Base-by-base conservation (phyloP, 2,113 vertebrate species). In the Hipposideros armiger region DNA sequence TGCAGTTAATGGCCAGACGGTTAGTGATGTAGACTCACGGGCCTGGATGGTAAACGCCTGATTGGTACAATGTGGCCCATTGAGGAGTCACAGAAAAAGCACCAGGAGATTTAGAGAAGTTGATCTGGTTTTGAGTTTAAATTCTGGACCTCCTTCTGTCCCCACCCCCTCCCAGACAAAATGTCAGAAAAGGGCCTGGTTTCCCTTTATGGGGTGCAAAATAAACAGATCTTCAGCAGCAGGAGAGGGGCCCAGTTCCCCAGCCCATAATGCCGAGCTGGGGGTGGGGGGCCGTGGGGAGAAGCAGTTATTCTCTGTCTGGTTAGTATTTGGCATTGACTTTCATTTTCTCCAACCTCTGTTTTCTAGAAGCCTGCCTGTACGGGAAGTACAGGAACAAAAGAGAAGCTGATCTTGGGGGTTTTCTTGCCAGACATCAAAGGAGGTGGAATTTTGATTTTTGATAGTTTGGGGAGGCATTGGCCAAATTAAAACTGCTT, bases 131-230 rank as follows among this genome's bases (percentile, higher is more conserved):
- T 97, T 96, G 82, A 97, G 94, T 97, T 98, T 97, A 97, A 97
- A 96, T 97, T 97, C 86, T 92, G 91, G 91, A 91, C 93, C 97
- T 97, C 91, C 73, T 89, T 74, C 73, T 54, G n/a, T 95, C 93
- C 95, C 96, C 95, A 90, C 96, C 96, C 97, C 93, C 96, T 95
- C 47, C 77, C 86, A 91, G 88, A 91, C 96, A 96, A 97, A 97
- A 96, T 96, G 96, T 97, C 97, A 97, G 96, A 86, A 90, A 89
- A 97, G 93, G 88, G 97, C 96, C 97, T 97, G 96, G 97, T 96
- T 98, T 97, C 97, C 97, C 97, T 97, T 98, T 98, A 97, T 96
- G 95, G 97, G 96, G 96, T 92, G 84, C 97, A 98, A 92, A 96
- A 97, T 96, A 97, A 97, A 97, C 96, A 96, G 95, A 96, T 94